A percentile compares a stretch with the other conserved stretches of the same genome.
phyloP scores from a whole-genome alignment of 2,888 invertebrate genomes.

The Sinotaia quadrata region DNA sequence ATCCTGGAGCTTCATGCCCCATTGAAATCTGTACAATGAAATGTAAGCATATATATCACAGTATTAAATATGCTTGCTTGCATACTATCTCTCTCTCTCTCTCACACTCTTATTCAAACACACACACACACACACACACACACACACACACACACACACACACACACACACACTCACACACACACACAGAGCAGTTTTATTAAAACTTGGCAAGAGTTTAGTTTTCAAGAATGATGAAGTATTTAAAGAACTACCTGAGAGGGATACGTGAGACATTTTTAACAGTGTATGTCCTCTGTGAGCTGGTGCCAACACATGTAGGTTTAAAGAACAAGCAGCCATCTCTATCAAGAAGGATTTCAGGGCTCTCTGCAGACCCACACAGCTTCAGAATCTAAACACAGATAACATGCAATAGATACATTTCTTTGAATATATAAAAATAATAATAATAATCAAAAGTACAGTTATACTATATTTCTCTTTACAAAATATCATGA shows the following conservation, averaged over 20 bases:
- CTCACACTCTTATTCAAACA: too few relatives aligned
- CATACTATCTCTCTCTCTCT: too few relatives aligned
- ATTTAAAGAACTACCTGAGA: too few relatives aligned
- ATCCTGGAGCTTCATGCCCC: slow-evolving; percentile 62
- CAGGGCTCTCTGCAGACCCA: slow-evolving; percentile 67
- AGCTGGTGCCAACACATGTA: slow-evolving; percentile 67
- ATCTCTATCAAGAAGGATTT: slow-evolving; percentile 63
- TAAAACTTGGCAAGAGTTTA: not conserved
- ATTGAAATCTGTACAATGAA: slow-evolving; percentile 60
- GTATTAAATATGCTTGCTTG: too few relatives aligned
- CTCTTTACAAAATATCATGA: not conserved
- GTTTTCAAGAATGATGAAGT: too few relatives aligned
- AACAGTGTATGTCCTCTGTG: slow-evolving; percentile 62
- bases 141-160: too few relatives aligned
- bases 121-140: too few relatives aligned
- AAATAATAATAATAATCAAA: not conserved
- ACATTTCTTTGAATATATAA: not conserved
- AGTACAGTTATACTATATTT: not conserved
- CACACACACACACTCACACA: not conserved
- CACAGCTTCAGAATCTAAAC: slow-evolving; percentile 43
- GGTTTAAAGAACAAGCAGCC: slow-evolving; percentile 70
- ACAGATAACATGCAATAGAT: not conserved
- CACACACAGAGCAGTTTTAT: not conserved
- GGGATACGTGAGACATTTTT: slow-evolving; percentile 69
- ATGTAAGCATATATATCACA: too few relatives aligned